Evolutionary conservation across 2,888 invertebrate genomes (phyloP).

Genomic region (Pseudococcus viburni): DNA sequence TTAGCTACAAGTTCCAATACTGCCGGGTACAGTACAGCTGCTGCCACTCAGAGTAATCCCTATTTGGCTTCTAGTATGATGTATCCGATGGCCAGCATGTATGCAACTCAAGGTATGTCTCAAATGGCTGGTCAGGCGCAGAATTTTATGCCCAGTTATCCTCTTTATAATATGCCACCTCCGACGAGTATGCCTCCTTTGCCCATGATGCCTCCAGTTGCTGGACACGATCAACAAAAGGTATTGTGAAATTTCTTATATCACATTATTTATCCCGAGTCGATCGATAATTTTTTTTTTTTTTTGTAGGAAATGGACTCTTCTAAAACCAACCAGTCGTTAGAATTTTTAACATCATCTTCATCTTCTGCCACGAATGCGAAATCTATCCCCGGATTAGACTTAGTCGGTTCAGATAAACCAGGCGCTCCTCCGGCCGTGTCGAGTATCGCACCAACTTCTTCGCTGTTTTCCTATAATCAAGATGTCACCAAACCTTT

Average conservation of each 20-base stretch:
- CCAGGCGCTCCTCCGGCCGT: not conserved
- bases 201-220: conserved; percentile 10
- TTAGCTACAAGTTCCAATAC: conserved; percentile 47
- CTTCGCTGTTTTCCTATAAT: conserved; percentile 57
- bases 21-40: conserved; percentile 16
- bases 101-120: conserved; percentile 58
- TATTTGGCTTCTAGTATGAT: conserved; percentile 55
- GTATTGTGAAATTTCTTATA: not conserved
- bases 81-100: conserved; percentile 58
- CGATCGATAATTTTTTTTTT: not conserved
- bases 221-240: not conserved
- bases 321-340: conserved; percentile 38
- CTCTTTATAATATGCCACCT: conserved; percentile 59
- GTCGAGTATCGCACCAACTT: conserved; percentile 62
- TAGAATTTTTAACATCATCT: conserved; percentile 52
- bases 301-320: conserved; percentile 52
- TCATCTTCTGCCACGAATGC: conserved; percentile 25
- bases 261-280: not conserved
- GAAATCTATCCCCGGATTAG: conserved; percentile 82
- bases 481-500: conserved; percentile 67
- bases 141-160: conserved; percentile 53
- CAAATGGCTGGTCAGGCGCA: not conserved
- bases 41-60: conserved; percentile 11
- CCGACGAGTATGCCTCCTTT: conserved; percentile 53
- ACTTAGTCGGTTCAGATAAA: conserved; percentile 74